Conservation (phyloP, 2,888 invertebrate species). For the Gibbula magus region DNA sequence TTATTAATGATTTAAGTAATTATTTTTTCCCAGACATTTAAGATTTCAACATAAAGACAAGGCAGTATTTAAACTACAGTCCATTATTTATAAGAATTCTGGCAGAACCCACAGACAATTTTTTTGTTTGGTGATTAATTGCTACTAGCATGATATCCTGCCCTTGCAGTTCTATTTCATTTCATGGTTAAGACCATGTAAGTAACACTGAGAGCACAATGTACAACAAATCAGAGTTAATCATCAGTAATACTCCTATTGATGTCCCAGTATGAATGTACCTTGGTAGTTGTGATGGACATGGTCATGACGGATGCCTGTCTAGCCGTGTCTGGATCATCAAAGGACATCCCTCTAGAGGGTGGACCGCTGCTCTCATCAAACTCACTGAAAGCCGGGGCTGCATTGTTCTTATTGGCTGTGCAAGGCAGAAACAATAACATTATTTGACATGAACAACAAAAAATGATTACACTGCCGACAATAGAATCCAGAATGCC, state of each 20-base stretch:
- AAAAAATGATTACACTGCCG: too few species aligned
- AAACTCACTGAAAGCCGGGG: neutral
- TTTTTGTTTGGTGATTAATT: too few species aligned
- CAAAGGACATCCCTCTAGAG: slow-evolving; percentile 9
- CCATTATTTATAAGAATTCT: too few species aligned
- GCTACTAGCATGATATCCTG: too few species aligned
- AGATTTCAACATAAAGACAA: neutral
- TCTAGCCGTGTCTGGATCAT: slow-evolving; percentile 16
- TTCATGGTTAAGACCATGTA: too few species aligned
- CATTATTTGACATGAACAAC: slow-evolving; percentile 61
- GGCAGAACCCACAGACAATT: too few species aligned
- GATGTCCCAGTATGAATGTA: slow-evolving; percentile 35
- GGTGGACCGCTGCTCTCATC: neutral
- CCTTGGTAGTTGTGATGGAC: slow-evolving; percentile 87
- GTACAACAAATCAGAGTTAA: too few species aligned
- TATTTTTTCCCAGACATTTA: neutral
- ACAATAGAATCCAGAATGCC: too few species aligned
- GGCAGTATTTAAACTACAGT: too few species aligned
- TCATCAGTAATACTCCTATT: too few species aligned
- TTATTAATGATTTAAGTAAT: neutral
- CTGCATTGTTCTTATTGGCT: neutral
- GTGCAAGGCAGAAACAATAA: neutral
- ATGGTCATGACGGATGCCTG: slow-evolving; percentile 72
- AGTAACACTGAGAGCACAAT: too few species aligned
- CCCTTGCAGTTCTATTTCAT: too few species aligned